Percentiles rank a stretch among this genome's conserved stretches.
Evolutionary conservation across 2,113 vertebrate genomes (phyloP).

Genomic region (Gallinago undulata): DNA sequence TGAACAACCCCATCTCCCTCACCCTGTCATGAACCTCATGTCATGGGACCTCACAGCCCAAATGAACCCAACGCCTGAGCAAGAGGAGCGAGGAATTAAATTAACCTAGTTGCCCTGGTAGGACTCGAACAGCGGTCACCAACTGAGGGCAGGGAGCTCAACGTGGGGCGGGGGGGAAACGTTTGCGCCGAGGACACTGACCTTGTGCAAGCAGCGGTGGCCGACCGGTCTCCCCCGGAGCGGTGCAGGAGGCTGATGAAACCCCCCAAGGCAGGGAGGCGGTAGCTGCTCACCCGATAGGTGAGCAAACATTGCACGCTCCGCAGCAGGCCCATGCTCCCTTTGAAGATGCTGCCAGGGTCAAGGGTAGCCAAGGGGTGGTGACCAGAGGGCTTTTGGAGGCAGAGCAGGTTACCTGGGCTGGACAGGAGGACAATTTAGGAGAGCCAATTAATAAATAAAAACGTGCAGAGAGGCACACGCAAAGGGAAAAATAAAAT

Average conservation of each 20-base stretch:
- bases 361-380: slow-evolving; percentile 13
- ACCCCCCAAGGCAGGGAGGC: slow-evolving; percentile 32
- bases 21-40: too few species aligned
- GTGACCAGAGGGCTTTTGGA: background rate
- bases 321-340: slow-evolving; percentile 48
- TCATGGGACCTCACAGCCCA: too few species aligned
- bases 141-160: background rate
- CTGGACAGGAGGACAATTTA: background rate
- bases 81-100: fast-evolving
- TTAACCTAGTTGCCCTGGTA: background rate
- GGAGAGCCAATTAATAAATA: background rate
- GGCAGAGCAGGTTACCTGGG: background rate
- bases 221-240: background rate
- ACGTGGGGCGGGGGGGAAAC: fast-evolving
- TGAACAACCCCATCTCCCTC: too few species aligned
- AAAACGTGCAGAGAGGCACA: background rate
- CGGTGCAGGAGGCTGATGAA: slow-evolving; percentile 24
- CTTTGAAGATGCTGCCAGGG: slow-evolving; percentile 70
- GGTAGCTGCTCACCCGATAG: background rate
- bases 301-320: slow-evolving; percentile 66
- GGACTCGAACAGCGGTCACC: background rate
- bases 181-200: background rate
- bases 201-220: slow-evolving; percentile 23
- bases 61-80: fast-evolving
- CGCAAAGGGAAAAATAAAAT: background rate